Conservation (phyloP, 2,888 invertebrate genomes). For the Drosophila ochracea region DNA sequence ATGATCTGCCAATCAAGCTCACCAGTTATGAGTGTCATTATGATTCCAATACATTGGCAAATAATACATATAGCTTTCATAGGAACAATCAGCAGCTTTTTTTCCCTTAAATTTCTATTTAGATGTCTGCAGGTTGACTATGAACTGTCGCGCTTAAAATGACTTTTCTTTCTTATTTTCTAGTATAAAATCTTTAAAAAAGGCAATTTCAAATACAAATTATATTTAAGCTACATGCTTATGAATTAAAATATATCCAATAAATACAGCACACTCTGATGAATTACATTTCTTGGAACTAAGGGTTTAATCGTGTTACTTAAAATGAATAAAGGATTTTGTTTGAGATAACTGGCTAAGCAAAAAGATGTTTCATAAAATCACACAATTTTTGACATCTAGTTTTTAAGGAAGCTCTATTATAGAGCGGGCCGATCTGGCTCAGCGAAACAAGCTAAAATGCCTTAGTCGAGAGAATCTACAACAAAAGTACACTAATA, state of each 20-base stretch:
- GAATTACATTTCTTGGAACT: background rate
- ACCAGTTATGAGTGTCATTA: background rate
- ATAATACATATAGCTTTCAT: background rate
- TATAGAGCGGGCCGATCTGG: background rate
- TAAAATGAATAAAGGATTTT: accelerated
- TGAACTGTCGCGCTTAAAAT: background rate
- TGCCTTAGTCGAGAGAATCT: background rate
- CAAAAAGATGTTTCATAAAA: background rate
- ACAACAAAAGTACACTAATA: accelerated
- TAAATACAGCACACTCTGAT: background rate
- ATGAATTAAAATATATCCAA: background rate
- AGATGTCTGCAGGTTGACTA: background rate
- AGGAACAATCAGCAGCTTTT: background rate
- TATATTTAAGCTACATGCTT: accelerated
- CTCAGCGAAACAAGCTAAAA: background rate
- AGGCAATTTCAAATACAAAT: background rate
- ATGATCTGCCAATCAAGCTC: accelerated
- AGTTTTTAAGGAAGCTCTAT: background rate
- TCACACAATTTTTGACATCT: accelerated
- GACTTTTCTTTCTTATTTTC: background rate
- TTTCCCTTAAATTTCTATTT: background rate
- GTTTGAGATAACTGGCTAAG: background rate
- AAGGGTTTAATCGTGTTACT: accelerated
- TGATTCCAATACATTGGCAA: too few relatives aligned
- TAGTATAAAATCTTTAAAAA: background rate